A percentile compares a stretch with the other conserved stretches of the same genome.
Conservation (phyloP, 2,113 vertebrate species). For the Hippocampus guttulatus region DNA sequence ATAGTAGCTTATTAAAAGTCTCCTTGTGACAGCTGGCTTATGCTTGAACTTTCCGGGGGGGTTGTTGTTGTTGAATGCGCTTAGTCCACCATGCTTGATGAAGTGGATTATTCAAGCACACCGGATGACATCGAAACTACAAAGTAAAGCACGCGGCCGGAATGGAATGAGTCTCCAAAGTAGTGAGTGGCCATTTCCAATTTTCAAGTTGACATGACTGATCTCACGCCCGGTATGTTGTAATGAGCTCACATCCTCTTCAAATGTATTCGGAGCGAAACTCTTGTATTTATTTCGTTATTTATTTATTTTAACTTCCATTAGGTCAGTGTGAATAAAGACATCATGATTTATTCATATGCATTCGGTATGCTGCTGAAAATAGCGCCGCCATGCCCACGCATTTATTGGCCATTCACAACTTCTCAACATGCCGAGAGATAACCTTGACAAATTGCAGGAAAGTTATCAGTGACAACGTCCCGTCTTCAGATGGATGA, state of each 20-base stretch:
- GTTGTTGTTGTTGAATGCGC: neutral
- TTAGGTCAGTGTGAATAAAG: neutral
- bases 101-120: neutral
- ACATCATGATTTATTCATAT: neutral
- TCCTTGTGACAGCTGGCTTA: neutral
- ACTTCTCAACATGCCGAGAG: constrained; percentile 24
- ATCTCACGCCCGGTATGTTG: neutral
- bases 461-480: constrained; percentile 34
- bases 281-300: neutral
- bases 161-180: neutral
- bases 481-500: constrained; percentile 37
- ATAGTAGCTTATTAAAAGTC: neutral
- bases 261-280: neutral
- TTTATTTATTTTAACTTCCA: neutral
- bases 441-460: constrained; percentile 30
- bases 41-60: neutral
- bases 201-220: neutral
- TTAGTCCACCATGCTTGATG: neutral
- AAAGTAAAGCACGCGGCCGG: neutral
- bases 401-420: constrained; percentile 21
- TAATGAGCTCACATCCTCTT: neutral
- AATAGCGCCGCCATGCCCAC: neutral
- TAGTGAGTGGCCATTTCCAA: neutral
- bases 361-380: neutral
- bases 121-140: neutral